Base-by-base conservation (phyloP, 2,888 invertebrate species). In the Lasioglossum marginatum region DNA sequence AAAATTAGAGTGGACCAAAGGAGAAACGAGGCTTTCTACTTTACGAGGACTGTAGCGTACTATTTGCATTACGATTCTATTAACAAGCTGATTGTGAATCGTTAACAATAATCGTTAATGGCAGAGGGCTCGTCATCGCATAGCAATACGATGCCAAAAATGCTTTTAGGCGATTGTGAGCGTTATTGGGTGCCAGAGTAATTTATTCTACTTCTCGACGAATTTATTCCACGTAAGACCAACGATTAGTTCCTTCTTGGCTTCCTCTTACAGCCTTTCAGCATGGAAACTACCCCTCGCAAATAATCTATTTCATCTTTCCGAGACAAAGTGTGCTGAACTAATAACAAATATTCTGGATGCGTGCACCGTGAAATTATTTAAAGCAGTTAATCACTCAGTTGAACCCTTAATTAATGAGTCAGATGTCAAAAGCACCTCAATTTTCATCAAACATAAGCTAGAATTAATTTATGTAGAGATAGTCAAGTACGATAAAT, bases 131-230 rank as follows among this genome's bases (percentile, higher is more conserved):
- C 48, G n/a, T 77, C 77, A 60, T 85, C 57, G 79, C 79, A 81
- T 83, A 77, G 48, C 82, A 45, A 66, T 34, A 52, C 27, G 60
- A 82, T 84, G 89, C 89, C 89, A 89, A 85, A 70, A 83, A 88
- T 88, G 86, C 88, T 79, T 85, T 89, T 89, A 86, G 40, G 70
- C 19, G 71, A 82, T 77, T 43, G 10, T 40, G 19, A 27, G 63
- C 70, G 77, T 71, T 45, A 79, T 79, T 82, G 77, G 77, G 45
- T 84, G 81, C 37, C 79, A 68, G 48, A 14, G 16, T n/a, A 43
- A 45, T 45, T 37, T 60, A n/a, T 81, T 48, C 31, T 63, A 63
- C 31, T 16, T 31, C 16, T 27, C 14, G 63, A 63, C 27, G 31
- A 63, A 63, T 63, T 63, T 63, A 31, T 63, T 63, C 63, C 27